Evolutionary conservation across 2,113 vertebrate genomes (phyloP).

Genomic region (Morone saxatilis): DNA sequence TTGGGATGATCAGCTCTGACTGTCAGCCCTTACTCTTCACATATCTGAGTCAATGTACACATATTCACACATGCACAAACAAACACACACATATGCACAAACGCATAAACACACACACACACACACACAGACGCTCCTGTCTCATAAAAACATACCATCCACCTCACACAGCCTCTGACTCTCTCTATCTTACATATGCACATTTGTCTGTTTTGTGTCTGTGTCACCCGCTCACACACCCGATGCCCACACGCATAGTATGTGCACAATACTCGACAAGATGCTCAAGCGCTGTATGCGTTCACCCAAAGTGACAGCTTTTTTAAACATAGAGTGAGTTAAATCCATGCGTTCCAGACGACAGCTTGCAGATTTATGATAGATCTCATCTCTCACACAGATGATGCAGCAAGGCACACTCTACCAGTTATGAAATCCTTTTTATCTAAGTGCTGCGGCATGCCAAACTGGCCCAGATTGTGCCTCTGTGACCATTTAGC

Average conservation of each 20-base stretch:
- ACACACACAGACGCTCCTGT: neutral
- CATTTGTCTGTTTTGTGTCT: slow-evolving; percentile 41
- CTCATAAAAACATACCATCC: slow-evolving; percentile 39
- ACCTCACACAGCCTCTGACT: slow-evolving; percentile 47
- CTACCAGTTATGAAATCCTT: slow-evolving; percentile 29
- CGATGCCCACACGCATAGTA: slow-evolving; percentile 28
- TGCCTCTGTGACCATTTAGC: slow-evolving; percentile 49
- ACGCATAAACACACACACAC: neutral
- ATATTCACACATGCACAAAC: slow-evolving; percentile 24
- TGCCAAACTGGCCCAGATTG: slow-evolving; percentile 41
- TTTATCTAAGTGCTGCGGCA: slow-evolving; percentile 28
- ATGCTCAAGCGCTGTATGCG: slow-evolving; percentile 30
- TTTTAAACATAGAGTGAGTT: slow-evolving; percentile 40
- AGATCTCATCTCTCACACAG: slow-evolving; percentile 34
- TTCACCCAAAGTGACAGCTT: slow-evolving; percentile 57
- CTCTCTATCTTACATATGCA: slow-evolving; percentile 14
- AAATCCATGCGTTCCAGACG: slow-evolving; percentile 34
- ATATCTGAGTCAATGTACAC: slow-evolving; percentile 52
- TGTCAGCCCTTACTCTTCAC: slow-evolving; percentile 43
- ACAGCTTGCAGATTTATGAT: slow-evolving; percentile 58
- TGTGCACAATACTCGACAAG: slow-evolving; percentile 48
- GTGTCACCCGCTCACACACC: slow-evolving; percentile 3
- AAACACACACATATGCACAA: neutral
- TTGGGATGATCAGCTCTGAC: slow-evolving; percentile 42
- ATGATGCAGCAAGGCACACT: slow-evolving; percentile 40